Evolutionary conservation across 2,797 vertebrate genomes (phyloP).

Genomic region (Malacoctenus gilli): DNA sequence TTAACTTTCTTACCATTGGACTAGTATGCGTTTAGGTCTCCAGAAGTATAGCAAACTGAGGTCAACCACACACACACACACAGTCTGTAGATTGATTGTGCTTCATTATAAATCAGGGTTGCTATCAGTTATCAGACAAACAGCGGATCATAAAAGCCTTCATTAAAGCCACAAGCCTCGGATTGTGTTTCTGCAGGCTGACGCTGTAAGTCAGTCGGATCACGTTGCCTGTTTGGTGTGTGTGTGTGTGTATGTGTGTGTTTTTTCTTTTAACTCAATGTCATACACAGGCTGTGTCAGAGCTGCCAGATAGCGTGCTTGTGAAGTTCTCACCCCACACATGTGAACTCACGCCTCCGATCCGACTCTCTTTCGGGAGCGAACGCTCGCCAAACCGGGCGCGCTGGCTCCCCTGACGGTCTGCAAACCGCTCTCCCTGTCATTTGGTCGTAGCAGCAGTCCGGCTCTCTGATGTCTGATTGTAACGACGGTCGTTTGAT

Average conservation of each 20-base stretch:
- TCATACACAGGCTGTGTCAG: slow-evolving; percentile 34
- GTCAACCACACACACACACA: slow-evolving; percentile 9
- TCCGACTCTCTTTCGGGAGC: slow-evolving; percentile 59
- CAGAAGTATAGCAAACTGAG: slow-evolving; percentile 1
- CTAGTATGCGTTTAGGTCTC: too few species aligned
- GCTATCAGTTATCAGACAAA: slow-evolving; percentile 33
- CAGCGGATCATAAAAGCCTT: slow-evolving; percentile 25
- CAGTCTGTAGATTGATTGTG: slow-evolving; percentile 10
- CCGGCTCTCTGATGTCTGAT: slow-evolving; percentile 36
- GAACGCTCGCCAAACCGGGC: slow-evolving; percentile 56
- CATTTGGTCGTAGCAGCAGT: slow-evolving; percentile 22
- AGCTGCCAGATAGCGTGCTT: slow-evolving; percentile 54
- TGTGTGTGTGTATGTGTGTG: too few species aligned
- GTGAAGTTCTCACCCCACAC: slow-evolving; percentile 36
- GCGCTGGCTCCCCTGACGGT: slow-evolving; percentile 49
- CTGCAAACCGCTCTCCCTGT: slow-evolving; percentile 63
- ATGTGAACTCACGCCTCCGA: slow-evolving; percentile 66
- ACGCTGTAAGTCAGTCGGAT: slow-evolving; percentile 43
- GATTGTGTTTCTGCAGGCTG: slow-evolving; percentile 28
- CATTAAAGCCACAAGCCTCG: slow-evolving; percentile 29
- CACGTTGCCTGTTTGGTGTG: slow-evolving; percentile 31
- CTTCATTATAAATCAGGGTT: slow-evolving; percentile 24
- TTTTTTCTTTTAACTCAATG: slow-evolving; percentile 22
- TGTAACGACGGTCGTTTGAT: slow-evolving; percentile 59
- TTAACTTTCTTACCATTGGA: too few species aligned